Conservation (phyloP, 2,797 vertebrate genomes). For the Microctenopoma lineatum region DNA sequence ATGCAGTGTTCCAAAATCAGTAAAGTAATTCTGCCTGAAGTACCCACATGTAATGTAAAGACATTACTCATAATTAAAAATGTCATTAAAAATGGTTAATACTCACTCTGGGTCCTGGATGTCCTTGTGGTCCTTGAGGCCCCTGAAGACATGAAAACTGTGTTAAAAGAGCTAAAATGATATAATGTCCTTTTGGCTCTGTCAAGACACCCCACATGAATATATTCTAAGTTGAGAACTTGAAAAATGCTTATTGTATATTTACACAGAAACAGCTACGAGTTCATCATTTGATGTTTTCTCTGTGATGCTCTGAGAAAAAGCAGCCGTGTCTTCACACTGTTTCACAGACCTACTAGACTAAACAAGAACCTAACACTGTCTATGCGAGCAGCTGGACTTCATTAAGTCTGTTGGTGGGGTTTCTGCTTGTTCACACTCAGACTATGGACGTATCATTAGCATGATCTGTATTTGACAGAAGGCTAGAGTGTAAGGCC, state of each 20-base stretch:
- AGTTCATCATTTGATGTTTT: background rate
- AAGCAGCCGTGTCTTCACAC: background rate
- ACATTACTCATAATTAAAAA: background rate
- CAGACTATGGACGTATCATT: constrained; percentile 16
- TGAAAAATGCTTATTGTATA: background rate
- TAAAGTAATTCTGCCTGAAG: background rate
- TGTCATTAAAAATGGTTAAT: background rate
- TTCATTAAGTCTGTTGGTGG: constrained; percentile 5
- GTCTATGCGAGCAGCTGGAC: constrained; percentile 25
- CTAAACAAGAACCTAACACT: constrained; percentile 4
- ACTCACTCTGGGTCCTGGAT: constrained; percentile 91
- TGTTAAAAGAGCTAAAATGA: background rate
- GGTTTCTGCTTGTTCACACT: constrained; percentile 9
- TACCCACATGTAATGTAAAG: background rate
- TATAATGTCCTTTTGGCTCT: background rate
- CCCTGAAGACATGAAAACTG: constrained; percentile 83
- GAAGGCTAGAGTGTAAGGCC: constrained; percentile 5
- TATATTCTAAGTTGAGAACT: background rate
- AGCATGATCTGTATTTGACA: constrained; percentile 13
- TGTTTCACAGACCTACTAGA: constrained; percentile 47
- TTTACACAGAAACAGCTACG: background rate
- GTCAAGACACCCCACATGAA: background rate
- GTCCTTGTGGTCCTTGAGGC: constrained; percentile 90
- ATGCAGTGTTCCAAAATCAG: too few species aligned
- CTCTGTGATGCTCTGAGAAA: constrained; percentile 1